These are phyloP conservation scores for Sinella curviseta DNA, from an alignment of 1,140 invertebrate genomes.

Conservation along the genomic window DNA sequence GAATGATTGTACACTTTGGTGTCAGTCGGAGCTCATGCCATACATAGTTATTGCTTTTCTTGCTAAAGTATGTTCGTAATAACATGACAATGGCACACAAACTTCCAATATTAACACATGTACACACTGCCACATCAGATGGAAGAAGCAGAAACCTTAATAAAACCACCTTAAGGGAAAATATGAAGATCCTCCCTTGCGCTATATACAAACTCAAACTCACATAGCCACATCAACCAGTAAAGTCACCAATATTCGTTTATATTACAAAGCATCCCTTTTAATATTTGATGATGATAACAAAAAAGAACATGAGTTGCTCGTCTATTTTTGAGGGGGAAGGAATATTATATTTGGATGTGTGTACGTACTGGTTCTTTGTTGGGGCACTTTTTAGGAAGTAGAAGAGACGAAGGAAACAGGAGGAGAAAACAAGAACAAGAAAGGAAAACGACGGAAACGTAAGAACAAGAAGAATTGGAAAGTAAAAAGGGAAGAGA, in stretches of 20 bases:
- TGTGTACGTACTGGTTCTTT: no score
- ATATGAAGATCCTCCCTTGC: background rate
- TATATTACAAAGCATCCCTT: background rate
- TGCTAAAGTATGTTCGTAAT: background rate
- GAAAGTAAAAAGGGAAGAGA: no score
- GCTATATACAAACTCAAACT: no score
- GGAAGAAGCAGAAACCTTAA: background rate
- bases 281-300: no score
- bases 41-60: background rate
- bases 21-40: no score
- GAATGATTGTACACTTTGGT: background rate
- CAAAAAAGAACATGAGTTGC: no score
- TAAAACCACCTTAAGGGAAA: constrained; percentile 3
- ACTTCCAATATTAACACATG: background rate
- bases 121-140: background rate
- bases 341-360: background rate
- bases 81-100: background rate
- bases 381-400: background rate
- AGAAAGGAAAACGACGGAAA: background rate
- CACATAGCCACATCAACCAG: background rate
- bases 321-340: background rate
- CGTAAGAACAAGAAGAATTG: no score
- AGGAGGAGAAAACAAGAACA: background rate
- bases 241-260: background rate
- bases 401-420: background rate